Conservation (phyloP, 2,797 vertebrate genomes). For the Myotis planiceps region DNA sequence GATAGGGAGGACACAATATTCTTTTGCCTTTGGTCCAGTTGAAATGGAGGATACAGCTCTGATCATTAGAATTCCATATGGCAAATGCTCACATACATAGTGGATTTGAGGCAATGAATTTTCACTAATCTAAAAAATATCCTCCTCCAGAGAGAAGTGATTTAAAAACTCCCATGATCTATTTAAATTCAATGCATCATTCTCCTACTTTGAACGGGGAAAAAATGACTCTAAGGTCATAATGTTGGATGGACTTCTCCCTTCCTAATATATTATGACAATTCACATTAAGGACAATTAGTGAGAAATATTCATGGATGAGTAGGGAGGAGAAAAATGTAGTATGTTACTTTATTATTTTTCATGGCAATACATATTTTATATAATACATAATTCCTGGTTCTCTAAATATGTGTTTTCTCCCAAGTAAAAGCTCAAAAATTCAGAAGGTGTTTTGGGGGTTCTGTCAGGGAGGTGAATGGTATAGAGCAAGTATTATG, state of each 20-base stretch:
- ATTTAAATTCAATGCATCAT: background rate
- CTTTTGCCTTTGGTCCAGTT: background rate
- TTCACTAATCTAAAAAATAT: conserved; percentile 62
- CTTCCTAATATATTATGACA: background rate
- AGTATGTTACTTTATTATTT: background rate
- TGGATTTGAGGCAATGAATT: conserved; percentile 62
- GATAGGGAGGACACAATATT: background rate
- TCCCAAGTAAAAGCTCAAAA: background rate
- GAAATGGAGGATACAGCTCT: conserved; percentile 31
- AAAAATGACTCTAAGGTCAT: conserved; percentile 57
- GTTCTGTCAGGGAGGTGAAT: background rate
- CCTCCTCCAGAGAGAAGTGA: conserved; percentile 31
- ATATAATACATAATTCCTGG: background rate
- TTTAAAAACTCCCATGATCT: conserved; percentile 56
- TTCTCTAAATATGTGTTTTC: conserved; percentile 32
- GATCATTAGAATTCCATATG: conserved; percentile 37
- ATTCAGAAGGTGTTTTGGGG: background rate
- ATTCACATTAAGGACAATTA: background rate
- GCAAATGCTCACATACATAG: background rate
- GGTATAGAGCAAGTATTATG: background rate
- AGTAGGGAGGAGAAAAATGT: background rate
- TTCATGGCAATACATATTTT: background rate
- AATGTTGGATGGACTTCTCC: background rate
- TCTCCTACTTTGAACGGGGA: conserved; percentile 52
- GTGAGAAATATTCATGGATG: background rate